These are phyloP conservation scores for Picathartes gymnocephalus DNA, from an alignment of 2,113 vertebrate genomes.

Conservation along the genomic window DNA sequence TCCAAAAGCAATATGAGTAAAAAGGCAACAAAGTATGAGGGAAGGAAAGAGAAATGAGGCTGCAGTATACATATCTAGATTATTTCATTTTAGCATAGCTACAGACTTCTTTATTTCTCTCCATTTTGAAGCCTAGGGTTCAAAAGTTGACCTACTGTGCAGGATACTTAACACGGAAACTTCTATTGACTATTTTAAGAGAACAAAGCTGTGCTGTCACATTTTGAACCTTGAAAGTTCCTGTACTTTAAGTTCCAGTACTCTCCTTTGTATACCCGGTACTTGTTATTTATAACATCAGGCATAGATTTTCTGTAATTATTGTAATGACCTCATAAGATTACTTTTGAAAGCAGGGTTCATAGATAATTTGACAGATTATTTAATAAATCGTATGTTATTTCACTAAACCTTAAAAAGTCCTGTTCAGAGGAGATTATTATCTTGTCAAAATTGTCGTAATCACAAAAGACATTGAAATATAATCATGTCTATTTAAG, in stretches of 20 bases:
- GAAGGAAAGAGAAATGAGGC: not conserved
- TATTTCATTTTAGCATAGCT: not conserved
- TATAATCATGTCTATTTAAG: not conserved
- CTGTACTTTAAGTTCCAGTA: not conserved
- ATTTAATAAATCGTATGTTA: slow-evolving; percentile 9
- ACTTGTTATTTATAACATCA: slow-evolving; percentile 1
- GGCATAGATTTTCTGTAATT: slow-evolving; percentile 6
- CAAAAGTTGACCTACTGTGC: not conserved
- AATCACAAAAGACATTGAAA: not conserved
- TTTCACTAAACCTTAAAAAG: slow-evolving; percentile 5
- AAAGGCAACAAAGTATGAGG: not conserved
- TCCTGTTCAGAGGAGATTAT: not conserved
- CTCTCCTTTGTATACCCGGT: not conserved
- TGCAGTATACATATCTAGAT: not conserved
- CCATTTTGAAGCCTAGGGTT: not conserved
- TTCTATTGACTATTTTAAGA: not conserved
- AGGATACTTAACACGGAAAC: not conserved
- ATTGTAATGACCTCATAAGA: not conserved
- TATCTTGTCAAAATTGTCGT: not conserved
- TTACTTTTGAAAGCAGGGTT: not conserved
- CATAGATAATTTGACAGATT: slow-evolving; percentile 28
- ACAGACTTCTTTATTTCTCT: not conserved
- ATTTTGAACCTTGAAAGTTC: not conserved
- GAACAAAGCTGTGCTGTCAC: not conserved
- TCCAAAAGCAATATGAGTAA: not conserved